Percentiles rank a stretch among this genome's conserved stretches.
Conservation (phyloP, 2,797 vertebrate species). For the Pseudomugil tenellus region DNA sequence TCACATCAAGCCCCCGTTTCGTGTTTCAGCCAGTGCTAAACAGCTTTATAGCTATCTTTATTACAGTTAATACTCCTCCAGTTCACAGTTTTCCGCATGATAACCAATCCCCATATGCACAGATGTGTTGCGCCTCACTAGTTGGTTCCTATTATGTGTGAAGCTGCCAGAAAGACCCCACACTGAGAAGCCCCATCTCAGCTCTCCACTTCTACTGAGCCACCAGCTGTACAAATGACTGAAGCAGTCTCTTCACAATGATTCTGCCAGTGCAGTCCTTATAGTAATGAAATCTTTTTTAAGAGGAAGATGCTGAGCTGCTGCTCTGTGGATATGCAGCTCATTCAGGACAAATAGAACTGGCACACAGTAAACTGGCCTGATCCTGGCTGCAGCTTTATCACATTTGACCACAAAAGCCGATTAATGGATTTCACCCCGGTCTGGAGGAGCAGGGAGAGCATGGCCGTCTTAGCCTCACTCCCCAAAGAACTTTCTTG, state of each 20-base stretch:
- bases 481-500: constrained; percentile 60
- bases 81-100: constrained; percentile 38
- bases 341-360: constrained; percentile 60
- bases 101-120: constrained; percentile 46
- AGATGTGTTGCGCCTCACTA: constrained; percentile 62
- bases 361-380: constrained; percentile 71
- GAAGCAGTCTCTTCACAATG: constrained; percentile 62
- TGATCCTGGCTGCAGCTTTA: constrained; percentile 73
- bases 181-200: constrained; percentile 70
- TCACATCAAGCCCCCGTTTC: constrained; percentile 4
- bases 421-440: constrained; percentile 80
- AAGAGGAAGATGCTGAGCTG: constrained; percentile 65
- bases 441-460: constrained; percentile 60
- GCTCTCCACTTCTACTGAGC: constrained; percentile 65
- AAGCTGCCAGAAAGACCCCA: constrained; percentile 67
- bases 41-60: constrained; percentile 29
- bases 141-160: constrained; percentile 40
- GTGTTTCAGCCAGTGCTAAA: constrained; percentile 7
- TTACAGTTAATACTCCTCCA: constrained; percentile 12
- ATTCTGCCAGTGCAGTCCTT: constrained; percentile 59
- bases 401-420: constrained; percentile 81
- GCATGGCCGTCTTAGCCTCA: constrained; percentile 66
- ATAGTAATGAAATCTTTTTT: constrained; percentile 64
- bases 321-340: constrained; percentile 56
- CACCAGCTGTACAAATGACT: constrained; percentile 65